These are phyloP conservation scores for Litoditis marina DNA, from an alignment of 2,888 invertebrate genomes.

Conservation along the genomic window DNA sequence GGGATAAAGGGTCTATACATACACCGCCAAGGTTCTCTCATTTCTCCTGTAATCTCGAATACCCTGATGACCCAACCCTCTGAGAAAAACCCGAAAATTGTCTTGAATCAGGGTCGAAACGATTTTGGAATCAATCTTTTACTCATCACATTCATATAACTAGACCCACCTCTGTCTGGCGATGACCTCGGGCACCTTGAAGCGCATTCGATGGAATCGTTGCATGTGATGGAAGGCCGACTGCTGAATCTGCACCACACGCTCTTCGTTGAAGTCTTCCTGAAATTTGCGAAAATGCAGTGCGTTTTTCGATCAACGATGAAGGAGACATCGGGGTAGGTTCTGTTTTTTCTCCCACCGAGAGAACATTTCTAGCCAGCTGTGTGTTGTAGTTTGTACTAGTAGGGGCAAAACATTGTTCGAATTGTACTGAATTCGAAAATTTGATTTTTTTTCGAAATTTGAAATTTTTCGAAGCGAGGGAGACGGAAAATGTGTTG, in stretches of 20 bases:
- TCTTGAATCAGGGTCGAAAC: too few relatives aligned
- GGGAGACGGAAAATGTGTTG: too few relatives aligned
- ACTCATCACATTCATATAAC: background rate
- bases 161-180: slow-evolving; percentile 15
- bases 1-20: background rate
- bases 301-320: background rate
- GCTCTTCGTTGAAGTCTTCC: slow-evolving; percentile 13
- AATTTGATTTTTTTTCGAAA: too few relatives aligned
- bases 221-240: slow-evolving; percentile 21
- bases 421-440: too few relatives aligned
- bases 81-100: too few relatives aligned
- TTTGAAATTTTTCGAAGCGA: too few relatives aligned
- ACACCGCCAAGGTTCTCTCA: too few relatives aligned
- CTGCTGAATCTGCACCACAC: slow-evolving; percentile 10
- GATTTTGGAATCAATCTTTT: too few relatives aligned
- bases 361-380: background rate
- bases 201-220: slow-evolving; percentile 15
- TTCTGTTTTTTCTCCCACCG: background rate
- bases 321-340: background rate
- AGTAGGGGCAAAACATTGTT: too few relatives aligned
- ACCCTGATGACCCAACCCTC: too few relatives aligned
- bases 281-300: background rate
- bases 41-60: too few relatives aligned
- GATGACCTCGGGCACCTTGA: slow-evolving; percentile 20
- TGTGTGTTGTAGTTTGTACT: too few relatives aligned